phyloP scores from a whole-genome alignment of 2,888 invertebrate genomes.

The Ophraella communa region DNA sequence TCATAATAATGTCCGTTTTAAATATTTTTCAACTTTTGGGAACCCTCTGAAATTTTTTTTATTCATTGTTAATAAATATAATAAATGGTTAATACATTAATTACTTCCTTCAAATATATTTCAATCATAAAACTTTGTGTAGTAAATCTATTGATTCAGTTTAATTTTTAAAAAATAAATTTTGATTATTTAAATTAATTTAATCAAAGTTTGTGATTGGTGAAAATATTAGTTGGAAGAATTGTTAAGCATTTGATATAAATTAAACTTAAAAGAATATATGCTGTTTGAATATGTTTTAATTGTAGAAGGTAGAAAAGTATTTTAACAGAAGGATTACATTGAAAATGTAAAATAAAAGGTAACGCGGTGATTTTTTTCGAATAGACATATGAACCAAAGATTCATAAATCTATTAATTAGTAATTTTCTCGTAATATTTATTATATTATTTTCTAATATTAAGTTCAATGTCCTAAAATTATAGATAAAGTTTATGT shows the following conservation, averaged over 20 bases:
- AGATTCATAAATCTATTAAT: conserved; percentile 46
- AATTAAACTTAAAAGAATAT: conserved; percentile 17
- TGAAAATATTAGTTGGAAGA: neutral
- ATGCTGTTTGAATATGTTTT: conserved; percentile 9
- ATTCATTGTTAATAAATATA: conserved; percentile 7
- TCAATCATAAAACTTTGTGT: neutral
- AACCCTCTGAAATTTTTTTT: neutral
- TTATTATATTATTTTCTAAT: conserved; percentile 40
- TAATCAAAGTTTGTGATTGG: neutral
- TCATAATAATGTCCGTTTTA: conserved; percentile 24
- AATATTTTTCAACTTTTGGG: conserved; percentile 23
- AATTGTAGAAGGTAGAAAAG: conserved; percentile 20
- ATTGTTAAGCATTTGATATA: conserved; percentile 13
- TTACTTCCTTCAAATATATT: conserved; percentile 1
- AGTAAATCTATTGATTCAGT: neutral
- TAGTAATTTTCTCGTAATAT: conserved; percentile 44
- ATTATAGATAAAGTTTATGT: conserved; percentile 51
- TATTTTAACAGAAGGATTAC: conserved; percentile 11
- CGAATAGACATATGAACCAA: conserved; percentile 48
- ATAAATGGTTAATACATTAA: conserved; percentile 5
- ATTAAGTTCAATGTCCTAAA: conserved; percentile 43
- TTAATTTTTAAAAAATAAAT: neutral
- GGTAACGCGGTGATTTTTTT: conserved; percentile 27
- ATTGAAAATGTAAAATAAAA: conserved; percentile 21
- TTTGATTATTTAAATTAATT: neutral